A percentile compares a stretch with the other conserved stretches of the same genome.
These are phyloP conservation scores for Polyommatus icarus DNA, from an alignment of 2,888 invertebrate genomes.

Conservation along the genomic window DNA sequence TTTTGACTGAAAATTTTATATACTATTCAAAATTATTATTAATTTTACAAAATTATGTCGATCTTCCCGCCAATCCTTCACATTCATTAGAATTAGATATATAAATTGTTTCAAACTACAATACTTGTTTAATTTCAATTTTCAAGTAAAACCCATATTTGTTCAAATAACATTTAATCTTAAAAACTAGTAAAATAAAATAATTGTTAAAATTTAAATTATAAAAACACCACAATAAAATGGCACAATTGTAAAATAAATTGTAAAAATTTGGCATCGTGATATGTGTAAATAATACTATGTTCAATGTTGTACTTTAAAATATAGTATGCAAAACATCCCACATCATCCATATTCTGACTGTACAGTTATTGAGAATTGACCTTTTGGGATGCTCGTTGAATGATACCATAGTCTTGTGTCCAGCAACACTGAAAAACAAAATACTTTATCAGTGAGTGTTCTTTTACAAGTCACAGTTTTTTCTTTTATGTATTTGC, in stretches of 20 bases:
- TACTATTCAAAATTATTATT: constrained; percentile 35
- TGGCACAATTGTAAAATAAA: constrained; percentile 61
- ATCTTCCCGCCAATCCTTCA: constrained; percentile 58
- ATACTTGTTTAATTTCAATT: constrained; percentile 47
- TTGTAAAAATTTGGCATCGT: constrained; percentile 65
- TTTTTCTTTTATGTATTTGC: background rate
- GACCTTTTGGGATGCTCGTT: constrained; percentile 88
- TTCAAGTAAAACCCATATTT: constrained; percentile 37
- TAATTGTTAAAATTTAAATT: constrained; percentile 47
- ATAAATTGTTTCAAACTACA: constrained; percentile 69
- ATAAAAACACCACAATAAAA: constrained; percentile 61
- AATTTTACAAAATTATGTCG: constrained; percentile 36
- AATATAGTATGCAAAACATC: constrained; percentile 39
- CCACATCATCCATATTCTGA: constrained; percentile 90
- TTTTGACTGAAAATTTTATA: constrained; percentile 38
- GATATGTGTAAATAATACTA: constrained; percentile 66
- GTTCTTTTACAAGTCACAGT: too few relatives aligned
- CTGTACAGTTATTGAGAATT: constrained; percentile 92
- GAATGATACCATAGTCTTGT: constrained; percentile 96
- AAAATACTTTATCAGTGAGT: constrained; percentile 30
- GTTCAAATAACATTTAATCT: constrained; percentile 41
- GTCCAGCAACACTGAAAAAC: constrained; percentile 87
- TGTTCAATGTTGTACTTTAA: constrained; percentile 58
- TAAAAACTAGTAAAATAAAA: constrained; percentile 49
- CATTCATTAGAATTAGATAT: constrained; percentile 71